These are phyloP conservation scores for Chitala chitala DNA, from an alignment of 2,113 vertebrate genomes.

Conservation along the genomic window DNA sequence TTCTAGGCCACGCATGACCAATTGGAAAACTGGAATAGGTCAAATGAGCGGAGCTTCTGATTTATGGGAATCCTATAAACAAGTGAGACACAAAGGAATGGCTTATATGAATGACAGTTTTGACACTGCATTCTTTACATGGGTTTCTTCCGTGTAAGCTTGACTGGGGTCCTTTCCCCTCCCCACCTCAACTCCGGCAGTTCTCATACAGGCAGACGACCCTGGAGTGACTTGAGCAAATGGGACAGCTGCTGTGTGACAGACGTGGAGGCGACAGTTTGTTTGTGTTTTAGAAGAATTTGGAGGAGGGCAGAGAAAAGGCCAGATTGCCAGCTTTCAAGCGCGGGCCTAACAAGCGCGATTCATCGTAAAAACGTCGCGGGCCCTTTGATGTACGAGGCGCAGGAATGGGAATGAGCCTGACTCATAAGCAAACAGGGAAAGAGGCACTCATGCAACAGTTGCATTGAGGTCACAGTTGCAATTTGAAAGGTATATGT, in stretches of 20 bases:
- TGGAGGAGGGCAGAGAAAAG: background rate
- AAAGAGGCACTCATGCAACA: background rate
- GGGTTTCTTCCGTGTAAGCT: too few species aligned
- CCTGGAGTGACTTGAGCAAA: background rate
- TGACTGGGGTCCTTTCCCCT: too few species aligned
- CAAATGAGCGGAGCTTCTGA: too few species aligned
- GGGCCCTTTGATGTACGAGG: background rate
- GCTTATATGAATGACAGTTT: too few species aligned
- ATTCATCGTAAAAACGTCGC: background rate
- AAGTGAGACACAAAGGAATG: too few species aligned
- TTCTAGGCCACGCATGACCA: too few species aligned
- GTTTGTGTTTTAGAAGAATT: background rate
- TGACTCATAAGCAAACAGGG: background rate
- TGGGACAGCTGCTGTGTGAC: constrained; percentile 12
- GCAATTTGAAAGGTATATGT: constrained; percentile 1
- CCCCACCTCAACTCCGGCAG: background rate
- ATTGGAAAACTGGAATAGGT: too few species aligned
- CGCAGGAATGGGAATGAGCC: background rate
- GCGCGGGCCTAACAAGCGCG: background rate
- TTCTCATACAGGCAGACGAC: background rate
- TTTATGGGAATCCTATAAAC: too few species aligned
- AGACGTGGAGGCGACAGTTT: background rate
- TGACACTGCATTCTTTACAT: too few species aligned
- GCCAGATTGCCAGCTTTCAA: background rate
- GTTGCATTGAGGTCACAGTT: constrained; percentile 14